A percentile compares a stretch with the other conserved stretches of the same genome.
Evolutionary conservation across 2,113 vertebrate species (phyloP).

Genomic region (Meleagris gallopavo): DNA sequence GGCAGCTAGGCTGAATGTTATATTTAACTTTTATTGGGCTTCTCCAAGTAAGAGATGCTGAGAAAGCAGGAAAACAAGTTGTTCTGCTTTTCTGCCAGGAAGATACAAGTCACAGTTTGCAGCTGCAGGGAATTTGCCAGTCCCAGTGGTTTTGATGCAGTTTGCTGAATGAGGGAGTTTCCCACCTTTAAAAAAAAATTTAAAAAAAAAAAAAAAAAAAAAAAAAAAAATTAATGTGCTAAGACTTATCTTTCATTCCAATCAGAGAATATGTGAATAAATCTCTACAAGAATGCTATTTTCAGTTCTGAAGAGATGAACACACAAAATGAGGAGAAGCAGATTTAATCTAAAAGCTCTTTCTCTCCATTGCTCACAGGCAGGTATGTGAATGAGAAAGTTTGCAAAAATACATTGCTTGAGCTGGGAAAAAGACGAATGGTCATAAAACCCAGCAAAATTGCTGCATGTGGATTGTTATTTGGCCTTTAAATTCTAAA

Average conservation of each 20-base stretch:
- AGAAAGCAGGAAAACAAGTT: not conserved
- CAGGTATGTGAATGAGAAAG: not conserved
- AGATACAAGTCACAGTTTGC: not conserved
- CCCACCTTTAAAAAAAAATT: not conserved
- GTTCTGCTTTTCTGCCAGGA: not conserved
- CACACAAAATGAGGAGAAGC: not conserved
- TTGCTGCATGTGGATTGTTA: not conserved
- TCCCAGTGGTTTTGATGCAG: not conserved
- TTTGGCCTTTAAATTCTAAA: conserved; percentile 55
- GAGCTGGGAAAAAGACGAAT: not conserved
- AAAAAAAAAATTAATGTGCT: not conserved
- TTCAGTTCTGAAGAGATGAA: not conserved
- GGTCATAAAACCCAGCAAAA: not conserved
- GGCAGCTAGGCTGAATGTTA: not conserved
- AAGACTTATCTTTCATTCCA: not conserved
- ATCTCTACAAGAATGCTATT: not conserved
- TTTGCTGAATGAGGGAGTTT: not conserved
- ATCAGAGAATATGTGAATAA: not conserved
- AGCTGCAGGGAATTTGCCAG: not conserved
- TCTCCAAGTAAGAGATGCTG: not conserved
- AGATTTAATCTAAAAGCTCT: not conserved
- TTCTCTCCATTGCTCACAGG: not conserved
- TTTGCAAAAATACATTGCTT: conserved; percentile 12
- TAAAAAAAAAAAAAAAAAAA: not conserved
- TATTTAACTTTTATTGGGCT: not conserved